phyloP scores from a whole-genome alignment of 2,888 invertebrate genomes.

The Abrostola tripartita region DNA sequence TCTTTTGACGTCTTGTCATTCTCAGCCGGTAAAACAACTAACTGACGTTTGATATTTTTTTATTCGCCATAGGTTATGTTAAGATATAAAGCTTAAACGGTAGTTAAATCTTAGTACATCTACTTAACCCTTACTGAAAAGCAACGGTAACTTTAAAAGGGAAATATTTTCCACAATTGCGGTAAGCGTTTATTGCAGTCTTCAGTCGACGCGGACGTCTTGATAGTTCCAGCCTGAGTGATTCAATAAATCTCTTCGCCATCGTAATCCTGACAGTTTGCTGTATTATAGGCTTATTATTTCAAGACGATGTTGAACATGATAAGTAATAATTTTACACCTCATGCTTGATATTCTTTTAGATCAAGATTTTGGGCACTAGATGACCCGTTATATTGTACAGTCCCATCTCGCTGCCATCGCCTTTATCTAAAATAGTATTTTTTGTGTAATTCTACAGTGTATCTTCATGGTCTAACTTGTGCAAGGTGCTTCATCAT shows the following conservation, averaged over 20 bases:
- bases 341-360: too few relatives aligned
- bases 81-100: background rate
- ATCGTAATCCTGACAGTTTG: constrained; percentile 11
- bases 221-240: constrained; percentile 2
- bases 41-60: too few relatives aligned
- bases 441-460: too few relatives aligned
- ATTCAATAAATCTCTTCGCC: constrained; percentile 25
- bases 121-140: background rate
- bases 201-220: background rate
- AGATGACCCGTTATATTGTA: too few relatives aligned
- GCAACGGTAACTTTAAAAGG: background rate
- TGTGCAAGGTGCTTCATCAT: too few relatives aligned
- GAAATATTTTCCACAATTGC: background rate
- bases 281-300: constrained; percentile 23
- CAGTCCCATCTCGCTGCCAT: too few relatives aligned
- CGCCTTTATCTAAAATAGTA: too few relatives aligned
- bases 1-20: too few relatives aligned
- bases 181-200: constrained; percentile 8
- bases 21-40: too few relatives aligned
- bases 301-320: constrained; percentile 10
- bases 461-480: too few relatives aligned
- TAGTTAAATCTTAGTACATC: background rate
- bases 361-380: too few relatives aligned
- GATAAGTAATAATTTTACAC: background rate
- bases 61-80: too few relatives aligned